Conservation (phyloP, 2,888 invertebrate genomes). For the Zootermopsis nevadensis region DNA sequence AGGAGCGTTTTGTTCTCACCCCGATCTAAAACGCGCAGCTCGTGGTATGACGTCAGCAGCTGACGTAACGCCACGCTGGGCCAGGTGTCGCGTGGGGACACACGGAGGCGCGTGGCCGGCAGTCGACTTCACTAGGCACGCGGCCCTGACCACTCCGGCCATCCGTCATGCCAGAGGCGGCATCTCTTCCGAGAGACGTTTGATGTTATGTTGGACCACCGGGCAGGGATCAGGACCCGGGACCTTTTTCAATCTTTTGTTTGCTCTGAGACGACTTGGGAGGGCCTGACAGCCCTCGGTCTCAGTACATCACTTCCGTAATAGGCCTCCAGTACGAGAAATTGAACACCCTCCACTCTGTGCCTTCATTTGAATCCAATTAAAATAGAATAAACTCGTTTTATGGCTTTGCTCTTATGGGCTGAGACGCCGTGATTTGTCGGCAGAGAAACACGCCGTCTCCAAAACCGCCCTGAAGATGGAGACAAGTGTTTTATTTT, state of each 20-base stretch:
- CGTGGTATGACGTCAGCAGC: too few relatives aligned
- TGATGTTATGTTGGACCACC: neutral
- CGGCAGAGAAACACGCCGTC: too few relatives aligned
- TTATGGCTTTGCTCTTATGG: too few relatives aligned
- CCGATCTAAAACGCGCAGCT: too few relatives aligned
- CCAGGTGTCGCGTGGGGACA: conserved; percentile 29
- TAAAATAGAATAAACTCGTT: too few relatives aligned
- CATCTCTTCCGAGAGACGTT: neutral
- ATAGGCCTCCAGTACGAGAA: too few relatives aligned
- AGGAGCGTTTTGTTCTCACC: too few relatives aligned
- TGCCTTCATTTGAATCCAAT: too few relatives aligned
- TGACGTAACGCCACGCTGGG: neutral
- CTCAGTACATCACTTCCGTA: neutral
- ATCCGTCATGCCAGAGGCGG: neutral
- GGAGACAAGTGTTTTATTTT: too few relatives aligned
- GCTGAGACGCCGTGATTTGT: too few relatives aligned
- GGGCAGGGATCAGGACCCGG: neutral
- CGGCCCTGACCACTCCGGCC: neutral
- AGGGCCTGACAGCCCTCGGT: neutral
- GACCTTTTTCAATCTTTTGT: neutral
- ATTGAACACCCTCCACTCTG: too few relatives aligned
- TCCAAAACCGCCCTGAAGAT: too few relatives aligned
- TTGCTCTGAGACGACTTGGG: conserved; percentile 1
- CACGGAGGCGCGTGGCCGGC: conserved; percentile 19
- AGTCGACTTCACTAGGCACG: neutral